phyloP scores from a whole-genome alignment of 2,113 vertebrate species.

The Dasyornis broadbenti region DNA sequence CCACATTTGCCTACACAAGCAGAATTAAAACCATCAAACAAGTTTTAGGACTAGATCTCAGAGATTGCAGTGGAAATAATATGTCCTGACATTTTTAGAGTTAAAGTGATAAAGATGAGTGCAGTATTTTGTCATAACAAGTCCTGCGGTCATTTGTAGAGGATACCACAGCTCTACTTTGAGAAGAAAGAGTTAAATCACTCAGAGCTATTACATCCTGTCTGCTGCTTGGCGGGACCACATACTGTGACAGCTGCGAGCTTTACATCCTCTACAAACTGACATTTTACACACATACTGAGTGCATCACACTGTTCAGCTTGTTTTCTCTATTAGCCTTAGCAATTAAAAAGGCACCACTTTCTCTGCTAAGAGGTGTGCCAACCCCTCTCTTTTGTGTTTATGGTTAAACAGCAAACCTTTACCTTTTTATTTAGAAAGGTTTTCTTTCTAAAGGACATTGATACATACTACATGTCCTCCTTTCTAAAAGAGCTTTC shows the following conservation, averaged over 20 bases:
- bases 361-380: neutral
- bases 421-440: neutral
- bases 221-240: conserved; percentile 40
- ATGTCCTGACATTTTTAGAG: neutral
- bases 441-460: neutral
- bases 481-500: neutral
- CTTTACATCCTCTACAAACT: conserved; percentile 34
- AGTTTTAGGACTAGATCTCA: neutral
- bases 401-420: neutral
- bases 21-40: conserved; percentile 22
- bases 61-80: neutral
- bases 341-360: conserved; percentile 56
- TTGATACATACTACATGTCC: neutral
- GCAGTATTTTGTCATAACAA: neutral
- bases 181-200: conserved; percentile 56
- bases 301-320: conserved; percentile 27
- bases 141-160: conserved; percentile 18
- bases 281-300: conserved; percentile 47
- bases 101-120: neutral
- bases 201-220: conserved; percentile 38
- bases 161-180: neutral
- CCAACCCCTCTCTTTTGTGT: neutral
- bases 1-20: neutral
- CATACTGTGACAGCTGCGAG: conserved; percentile 29
- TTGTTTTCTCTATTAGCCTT: conserved; percentile 14